Percentiles rank a stretch among this genome's conserved stretches.
These are phyloP conservation scores for Promerops cafer DNA, from an alignment of 2,113 vertebrate species.

Conservation along the genomic window DNA sequence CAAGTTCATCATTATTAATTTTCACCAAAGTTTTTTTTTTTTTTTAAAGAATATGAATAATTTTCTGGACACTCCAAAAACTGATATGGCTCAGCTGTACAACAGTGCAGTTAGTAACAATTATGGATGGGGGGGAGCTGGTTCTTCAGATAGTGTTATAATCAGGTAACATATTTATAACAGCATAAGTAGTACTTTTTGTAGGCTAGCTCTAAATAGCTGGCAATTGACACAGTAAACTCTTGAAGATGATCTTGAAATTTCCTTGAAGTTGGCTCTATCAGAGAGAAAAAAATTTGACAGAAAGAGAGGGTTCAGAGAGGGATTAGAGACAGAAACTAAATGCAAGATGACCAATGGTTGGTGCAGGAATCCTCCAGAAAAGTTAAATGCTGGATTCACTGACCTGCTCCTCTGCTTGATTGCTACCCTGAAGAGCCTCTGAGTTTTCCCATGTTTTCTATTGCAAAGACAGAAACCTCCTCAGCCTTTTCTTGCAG, in stretches of 20 bases:
- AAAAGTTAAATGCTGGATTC: background rate
- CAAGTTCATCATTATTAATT: background rate
- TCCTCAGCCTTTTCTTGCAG: background rate
- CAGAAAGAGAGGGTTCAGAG: background rate
- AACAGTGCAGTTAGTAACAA: background rate
- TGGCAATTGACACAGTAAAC: background rate
- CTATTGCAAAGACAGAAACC: background rate
- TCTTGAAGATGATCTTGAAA: background rate
- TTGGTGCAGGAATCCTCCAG: background rate
- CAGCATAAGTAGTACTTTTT: background rate
- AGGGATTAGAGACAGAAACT: background rate
- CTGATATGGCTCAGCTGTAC: background rate
- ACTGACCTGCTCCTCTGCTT: background rate
- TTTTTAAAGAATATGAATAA: background rate
- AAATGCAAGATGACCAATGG: background rate
- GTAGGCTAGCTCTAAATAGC: slow-evolving; percentile 14
- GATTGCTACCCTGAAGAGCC: background rate
- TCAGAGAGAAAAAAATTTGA: background rate
- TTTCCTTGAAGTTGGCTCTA: background rate
- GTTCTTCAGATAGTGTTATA: background rate
- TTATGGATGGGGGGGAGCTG: background rate
- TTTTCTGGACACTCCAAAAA: background rate
- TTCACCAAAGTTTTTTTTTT: background rate
- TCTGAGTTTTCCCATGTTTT: background rate
- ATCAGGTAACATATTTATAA: background rate